Evolutionary conservation across 2,113 vertebrate genomes (phyloP).

Genomic region (Picathartes gymnocephalus): DNA sequence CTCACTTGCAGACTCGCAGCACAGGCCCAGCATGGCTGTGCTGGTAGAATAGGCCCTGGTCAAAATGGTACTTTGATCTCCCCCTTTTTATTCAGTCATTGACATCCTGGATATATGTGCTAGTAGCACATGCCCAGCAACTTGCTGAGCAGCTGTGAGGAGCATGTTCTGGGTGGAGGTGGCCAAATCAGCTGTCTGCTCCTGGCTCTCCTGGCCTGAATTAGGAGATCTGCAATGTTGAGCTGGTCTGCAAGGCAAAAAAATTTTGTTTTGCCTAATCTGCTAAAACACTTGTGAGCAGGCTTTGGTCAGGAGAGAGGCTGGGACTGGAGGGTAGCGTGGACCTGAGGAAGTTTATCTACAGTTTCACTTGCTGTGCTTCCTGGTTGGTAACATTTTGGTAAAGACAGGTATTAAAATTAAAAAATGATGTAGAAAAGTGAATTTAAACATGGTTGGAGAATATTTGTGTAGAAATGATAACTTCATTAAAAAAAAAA

Average conservation of each 20-base stretch:
- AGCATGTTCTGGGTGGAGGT: background rate
- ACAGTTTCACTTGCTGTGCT: background rate
- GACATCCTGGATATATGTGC: fast-evolving
- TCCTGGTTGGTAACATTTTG: background rate
- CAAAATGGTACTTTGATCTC: background rate
- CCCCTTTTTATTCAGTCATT: background rate
- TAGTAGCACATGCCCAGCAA: background rate
- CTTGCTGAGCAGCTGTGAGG: background rate
- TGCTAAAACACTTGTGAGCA: background rate
- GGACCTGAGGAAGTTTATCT: background rate
- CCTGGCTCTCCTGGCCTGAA: background rate
- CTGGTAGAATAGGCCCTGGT: background rate
- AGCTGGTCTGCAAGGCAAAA: background rate
- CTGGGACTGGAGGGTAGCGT: background rate
- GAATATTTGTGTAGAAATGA: background rate
- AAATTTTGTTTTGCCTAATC: background rate
- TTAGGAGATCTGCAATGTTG: background rate
- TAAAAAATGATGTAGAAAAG: background rate
- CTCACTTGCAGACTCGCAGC: background rate
- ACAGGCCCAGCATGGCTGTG: background rate
- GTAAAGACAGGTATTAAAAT: background rate
- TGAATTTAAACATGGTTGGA: background rate
- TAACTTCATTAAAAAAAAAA: background rate
- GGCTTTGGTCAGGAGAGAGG: background rate
- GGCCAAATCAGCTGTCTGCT: background rate